Evolutionary conservation across 2,113 vertebrate genomes (phyloP).

Genomic region (Trinectes maculatus): DNA sequence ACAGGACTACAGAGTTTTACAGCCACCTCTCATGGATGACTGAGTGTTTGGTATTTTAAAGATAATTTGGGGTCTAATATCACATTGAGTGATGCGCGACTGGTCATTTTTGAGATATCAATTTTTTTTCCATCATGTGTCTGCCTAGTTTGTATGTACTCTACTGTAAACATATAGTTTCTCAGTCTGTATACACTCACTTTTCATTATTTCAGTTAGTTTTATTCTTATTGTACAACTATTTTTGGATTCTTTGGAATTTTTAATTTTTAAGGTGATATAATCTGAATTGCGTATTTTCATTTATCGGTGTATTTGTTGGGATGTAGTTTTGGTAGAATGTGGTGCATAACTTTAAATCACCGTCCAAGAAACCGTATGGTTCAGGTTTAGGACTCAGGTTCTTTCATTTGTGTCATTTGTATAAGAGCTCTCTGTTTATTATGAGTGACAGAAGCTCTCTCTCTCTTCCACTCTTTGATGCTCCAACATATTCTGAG

Average conservation of each 20-base stretch:
- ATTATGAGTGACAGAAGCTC: not conserved
- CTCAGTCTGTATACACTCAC: no score
- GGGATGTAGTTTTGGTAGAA: no score
- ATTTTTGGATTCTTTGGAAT: no score
- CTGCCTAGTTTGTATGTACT: no score
- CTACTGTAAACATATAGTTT: no score
- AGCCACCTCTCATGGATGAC: not conserved
- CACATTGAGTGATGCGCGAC: not conserved
- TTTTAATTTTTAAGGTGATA: no score
- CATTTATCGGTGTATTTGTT: no score
- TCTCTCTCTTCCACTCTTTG: not conserved
- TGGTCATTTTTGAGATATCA: not conserved
- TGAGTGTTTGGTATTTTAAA: not conserved
- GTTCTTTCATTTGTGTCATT: not conserved
- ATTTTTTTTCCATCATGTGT: no score
- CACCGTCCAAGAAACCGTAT: not conserved
- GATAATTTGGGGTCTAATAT: not conserved
- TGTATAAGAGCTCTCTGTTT: constrained; percentile 9
- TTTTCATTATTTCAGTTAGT: no score
- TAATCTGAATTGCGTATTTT: no score
- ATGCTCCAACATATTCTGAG: not conserved
- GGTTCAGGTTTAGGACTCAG: not conserved
- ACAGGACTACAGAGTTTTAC: not conserved
- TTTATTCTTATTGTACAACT: no score
- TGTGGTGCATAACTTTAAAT: no score